These are phyloP conservation scores for Irena cyanogastra DNA, from an alignment of 2,113 vertebrate genomes.

Conservation along the genomic window DNA sequence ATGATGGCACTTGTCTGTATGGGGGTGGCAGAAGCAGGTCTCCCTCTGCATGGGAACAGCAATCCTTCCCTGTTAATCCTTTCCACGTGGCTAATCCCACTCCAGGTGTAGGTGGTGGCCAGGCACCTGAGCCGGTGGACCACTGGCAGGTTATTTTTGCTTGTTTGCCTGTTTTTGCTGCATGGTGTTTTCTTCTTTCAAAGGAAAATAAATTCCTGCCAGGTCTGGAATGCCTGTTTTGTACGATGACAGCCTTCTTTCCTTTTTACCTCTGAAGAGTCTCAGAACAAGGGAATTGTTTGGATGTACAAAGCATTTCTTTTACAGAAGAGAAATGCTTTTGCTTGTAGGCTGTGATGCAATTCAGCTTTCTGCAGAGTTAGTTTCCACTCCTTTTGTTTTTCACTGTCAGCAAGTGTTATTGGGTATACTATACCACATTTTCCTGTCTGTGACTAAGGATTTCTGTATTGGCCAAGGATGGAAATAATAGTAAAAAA, in stretches of 20 bases:
- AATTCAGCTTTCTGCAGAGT: slow-evolving; percentile 29
- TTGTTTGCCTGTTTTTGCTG: not conserved
- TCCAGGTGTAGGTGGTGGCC: not conserved
- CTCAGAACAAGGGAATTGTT: not conserved
- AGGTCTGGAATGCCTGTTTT: not conserved
- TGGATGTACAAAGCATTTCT: slow-evolving; percentile 50
- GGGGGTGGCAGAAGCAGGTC: not conserved
- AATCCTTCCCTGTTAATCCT: not conserved
- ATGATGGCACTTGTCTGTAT: not conserved
- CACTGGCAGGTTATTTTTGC: not conserved
- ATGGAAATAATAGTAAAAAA: slow-evolving; percentile 46
- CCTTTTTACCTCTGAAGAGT: slow-evolving; percentile 11
- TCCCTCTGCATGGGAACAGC: accelerated
- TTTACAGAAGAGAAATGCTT: slow-evolving; percentile 35
- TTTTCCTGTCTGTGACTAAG: slow-evolving; percentile 56
- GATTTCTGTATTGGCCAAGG: slow-evolving; percentile 37
- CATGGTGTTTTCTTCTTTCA: not conserved
- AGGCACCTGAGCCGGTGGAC: not conserved
- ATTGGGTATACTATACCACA: slow-evolving; percentile 10
- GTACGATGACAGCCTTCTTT: not conserved
- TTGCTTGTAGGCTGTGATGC: slow-evolving; percentile 43
- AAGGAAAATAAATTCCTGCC: not conserved
- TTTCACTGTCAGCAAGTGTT: slow-evolving; percentile 66
- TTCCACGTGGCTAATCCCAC: accelerated
- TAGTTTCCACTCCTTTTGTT: slow-evolving; percentile 49